Conservation (phyloP, 2,113 vertebrate genomes). For the Nymphicus hollandicus region DNA sequence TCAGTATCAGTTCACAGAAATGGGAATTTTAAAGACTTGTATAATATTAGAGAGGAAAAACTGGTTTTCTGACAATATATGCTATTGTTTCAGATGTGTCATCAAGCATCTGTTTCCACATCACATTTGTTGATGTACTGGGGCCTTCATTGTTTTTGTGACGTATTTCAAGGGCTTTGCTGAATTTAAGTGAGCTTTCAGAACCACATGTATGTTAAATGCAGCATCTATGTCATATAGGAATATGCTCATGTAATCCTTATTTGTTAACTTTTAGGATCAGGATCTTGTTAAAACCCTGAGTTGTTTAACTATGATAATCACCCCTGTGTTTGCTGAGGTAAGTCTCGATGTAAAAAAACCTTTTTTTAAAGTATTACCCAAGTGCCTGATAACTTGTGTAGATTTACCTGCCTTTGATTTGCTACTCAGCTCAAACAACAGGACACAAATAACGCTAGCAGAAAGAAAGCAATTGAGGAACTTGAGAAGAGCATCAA, state of each 20-base stretch:
- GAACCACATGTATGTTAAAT: background rate
- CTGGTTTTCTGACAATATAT: background rate
- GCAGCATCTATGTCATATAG: rapidly evolving
- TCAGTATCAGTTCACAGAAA: background rate
- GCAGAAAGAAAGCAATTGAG: slow-evolving; percentile 86
- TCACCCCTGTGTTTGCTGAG: slow-evolving; percentile 91
- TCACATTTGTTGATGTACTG: background rate
- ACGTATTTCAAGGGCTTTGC: background rate
- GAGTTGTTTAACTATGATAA: slow-evolving; percentile 86
- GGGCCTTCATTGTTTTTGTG: background rate
- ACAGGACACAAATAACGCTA: slow-evolving; percentile 86
- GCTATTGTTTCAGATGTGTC: background rate
- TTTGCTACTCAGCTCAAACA: slow-evolving; percentile 83
- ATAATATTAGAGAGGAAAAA: background rate
- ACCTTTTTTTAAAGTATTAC: background rate
- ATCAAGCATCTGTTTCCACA: background rate
- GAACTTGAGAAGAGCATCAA: slow-evolving; percentile 92
- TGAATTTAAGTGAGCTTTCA: background rate
- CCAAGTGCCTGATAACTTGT: background rate
- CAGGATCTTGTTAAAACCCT: slow-evolving; percentile 86
- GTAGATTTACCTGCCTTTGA: background rate
- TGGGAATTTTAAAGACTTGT: background rate
- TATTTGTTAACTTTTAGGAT: slow-evolving; percentile 70
- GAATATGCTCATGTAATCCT: background rate
- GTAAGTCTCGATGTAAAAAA: slow-evolving; percentile 64